Evolutionary conservation across 2,797 vertebrate species (phyloP).

Genomic region (Lutjanus argentimaculatus): DNA sequence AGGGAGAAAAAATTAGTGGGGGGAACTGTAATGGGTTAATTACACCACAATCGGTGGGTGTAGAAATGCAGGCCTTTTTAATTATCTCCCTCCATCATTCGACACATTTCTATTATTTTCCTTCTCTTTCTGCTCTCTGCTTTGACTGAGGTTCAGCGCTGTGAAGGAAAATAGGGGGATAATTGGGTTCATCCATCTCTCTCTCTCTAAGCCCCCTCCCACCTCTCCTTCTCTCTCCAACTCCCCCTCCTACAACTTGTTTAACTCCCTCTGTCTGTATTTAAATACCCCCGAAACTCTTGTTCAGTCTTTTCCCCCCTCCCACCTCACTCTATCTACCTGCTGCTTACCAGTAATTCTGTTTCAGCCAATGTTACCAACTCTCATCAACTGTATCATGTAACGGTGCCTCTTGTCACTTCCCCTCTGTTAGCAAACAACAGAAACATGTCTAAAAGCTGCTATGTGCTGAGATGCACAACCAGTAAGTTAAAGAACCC

Average conservation of each 20-base stretch:
- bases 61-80: conserved; percentile 81
- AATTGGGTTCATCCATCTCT: conserved; percentile 87
- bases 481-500: too few relatives aligned
- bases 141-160: conserved; percentile 67
- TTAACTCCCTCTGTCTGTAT: conserved; percentile 34
- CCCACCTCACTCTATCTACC: neutral
- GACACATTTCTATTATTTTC: conserved; percentile 85
- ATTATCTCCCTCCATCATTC: conserved; percentile 85
- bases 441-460: too few relatives aligned
- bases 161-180: conserved; percentile 78
- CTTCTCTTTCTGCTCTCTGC: conserved; percentile 65
- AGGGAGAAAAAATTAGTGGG: conserved; percentile 64
- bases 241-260: conserved; percentile 30
- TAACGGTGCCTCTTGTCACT: too few relatives aligned
- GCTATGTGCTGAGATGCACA: too few relatives aligned
- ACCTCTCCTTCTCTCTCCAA: conserved; percentile 12
- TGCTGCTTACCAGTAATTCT: neutral
- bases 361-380: neutral
- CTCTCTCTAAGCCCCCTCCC: conserved; percentile 39
- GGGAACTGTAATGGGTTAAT: conserved; percentile 83
- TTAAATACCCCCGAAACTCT: conserved; percentile 2
- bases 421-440: too few relatives aligned
- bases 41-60: conserved; percentile 75
- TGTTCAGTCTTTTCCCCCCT: neutral
- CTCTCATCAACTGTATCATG: neutral